Conservation (phyloP, 37 sponge, comb jelly and placozoan species). For the Haliclona indistincta region DNA sequence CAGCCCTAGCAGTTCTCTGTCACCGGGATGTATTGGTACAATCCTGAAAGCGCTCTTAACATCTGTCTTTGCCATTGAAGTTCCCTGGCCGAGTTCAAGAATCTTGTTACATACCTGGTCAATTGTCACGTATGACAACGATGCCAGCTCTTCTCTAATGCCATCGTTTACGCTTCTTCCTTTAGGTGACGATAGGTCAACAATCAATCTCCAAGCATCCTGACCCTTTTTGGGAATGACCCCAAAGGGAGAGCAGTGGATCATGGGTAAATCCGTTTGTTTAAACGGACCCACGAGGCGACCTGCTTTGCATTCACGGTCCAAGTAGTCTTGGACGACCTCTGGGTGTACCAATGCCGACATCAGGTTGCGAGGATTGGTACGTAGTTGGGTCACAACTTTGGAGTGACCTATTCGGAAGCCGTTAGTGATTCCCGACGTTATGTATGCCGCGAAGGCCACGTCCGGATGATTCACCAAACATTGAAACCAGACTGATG, state of each 20-base stretch:
- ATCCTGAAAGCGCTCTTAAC: conserved; percentile 1
- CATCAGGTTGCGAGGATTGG: too few relatives aligned
- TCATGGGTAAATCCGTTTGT: too few relatives aligned
- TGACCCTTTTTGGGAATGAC: conserved; percentile 2
- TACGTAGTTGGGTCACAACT: too few relatives aligned
- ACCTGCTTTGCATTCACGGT: too few relatives aligned
- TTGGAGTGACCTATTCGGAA: too few relatives aligned
- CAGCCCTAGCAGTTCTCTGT: background rate
- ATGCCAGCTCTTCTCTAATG: conserved; percentile 1
- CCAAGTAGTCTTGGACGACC: too few relatives aligned
- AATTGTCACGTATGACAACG: background rate
- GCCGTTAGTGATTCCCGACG: too few relatives aligned
- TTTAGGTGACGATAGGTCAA: conserved; percentile 11
- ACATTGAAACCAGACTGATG: too few relatives aligned
- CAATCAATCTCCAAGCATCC: conserved; percentile 14
- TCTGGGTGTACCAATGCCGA: too few relatives aligned
- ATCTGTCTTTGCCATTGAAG: background rate
- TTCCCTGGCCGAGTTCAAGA: background rate
- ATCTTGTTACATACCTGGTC: background rate
- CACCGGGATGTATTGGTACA: conserved; percentile 20
- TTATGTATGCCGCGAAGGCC: too few relatives aligned
- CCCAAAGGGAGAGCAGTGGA: background rate
- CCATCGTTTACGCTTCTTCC: conserved; percentile 11
- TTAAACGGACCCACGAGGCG: too few relatives aligned
- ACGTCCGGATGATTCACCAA: too few relatives aligned